phyloP scores from a whole-genome alignment of 1,140 invertebrate species.

The Coptotermes formosanus region DNA sequence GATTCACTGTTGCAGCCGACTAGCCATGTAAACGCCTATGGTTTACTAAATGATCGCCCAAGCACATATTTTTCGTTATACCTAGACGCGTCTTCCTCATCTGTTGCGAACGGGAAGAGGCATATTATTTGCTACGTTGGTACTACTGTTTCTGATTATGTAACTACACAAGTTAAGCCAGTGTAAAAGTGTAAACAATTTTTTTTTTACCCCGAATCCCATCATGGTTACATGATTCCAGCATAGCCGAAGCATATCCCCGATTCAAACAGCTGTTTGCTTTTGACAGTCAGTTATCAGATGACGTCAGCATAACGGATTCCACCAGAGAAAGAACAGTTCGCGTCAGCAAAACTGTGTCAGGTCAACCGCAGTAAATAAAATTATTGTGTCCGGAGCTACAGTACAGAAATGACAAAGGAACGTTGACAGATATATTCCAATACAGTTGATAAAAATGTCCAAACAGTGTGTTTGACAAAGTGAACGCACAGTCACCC shows the following conservation, averaged over 20 bases:
- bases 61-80: neutral
- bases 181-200: neutral
- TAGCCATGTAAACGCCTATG: neutral
- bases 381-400: no score
- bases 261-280: conserved; percentile 8
- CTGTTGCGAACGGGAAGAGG: neutral
- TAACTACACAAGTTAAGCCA: neutral
- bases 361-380: no score
- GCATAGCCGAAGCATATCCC: neutral
- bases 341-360: no score
- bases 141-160: neutral
- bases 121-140: neutral
- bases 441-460: no score
- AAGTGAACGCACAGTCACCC: no score
- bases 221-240: conserved; percentile 2
- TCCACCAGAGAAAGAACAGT: no score
- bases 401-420: no score
- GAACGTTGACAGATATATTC: no score
- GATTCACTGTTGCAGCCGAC: neutral
- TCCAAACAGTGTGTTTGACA: no score
- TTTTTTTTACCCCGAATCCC: neutral
- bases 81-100: no score
- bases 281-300: neutral
- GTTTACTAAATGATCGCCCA: neutral
- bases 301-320: neutral